Conservation (phyloP, 2,888 invertebrate species). For the Ptychoptera contaminata region DNA sequence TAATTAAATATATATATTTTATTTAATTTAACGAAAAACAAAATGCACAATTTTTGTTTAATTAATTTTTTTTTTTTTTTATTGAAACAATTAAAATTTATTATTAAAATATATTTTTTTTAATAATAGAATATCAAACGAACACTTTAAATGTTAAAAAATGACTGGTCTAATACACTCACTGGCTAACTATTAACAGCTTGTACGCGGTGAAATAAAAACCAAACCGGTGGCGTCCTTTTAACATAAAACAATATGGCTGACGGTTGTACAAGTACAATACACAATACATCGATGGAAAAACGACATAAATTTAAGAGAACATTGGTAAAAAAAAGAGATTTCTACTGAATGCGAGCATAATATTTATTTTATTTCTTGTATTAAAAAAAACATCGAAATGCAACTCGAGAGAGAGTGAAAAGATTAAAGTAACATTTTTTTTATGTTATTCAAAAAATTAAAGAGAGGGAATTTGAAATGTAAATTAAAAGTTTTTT, state of each 20-base stretch:
- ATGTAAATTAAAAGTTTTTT: too few relatives aligned
- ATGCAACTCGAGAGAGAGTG: neutral
- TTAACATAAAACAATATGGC: conserved; percentile 7
- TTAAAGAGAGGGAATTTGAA: neutral
- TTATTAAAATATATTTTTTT: neutral
- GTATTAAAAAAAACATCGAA: neutral
- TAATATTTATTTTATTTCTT: neutral
- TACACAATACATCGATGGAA: neutral
- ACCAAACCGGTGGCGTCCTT: conserved; percentile 10
- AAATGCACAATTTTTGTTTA: neutral
- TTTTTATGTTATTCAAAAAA: neutral
- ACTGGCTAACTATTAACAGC: neutral
- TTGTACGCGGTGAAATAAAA: conserved; percentile 4
- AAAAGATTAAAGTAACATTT: neutral
- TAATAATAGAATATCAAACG: conserved; percentile 5
- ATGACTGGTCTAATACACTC: conserved; percentile 7
- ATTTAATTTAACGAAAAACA: neutral
- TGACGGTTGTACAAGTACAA: neutral
- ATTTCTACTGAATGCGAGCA: neutral
- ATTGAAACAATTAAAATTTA: neutral
- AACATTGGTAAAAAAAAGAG: neutral
- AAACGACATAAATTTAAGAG: neutral
- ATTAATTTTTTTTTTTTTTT: neutral
- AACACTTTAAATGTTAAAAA: conserved; percentile 9
- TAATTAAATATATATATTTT: neutral